A percentile compares a stretch with the other conserved stretches of the same genome.
Evolutionary conservation across 1,140 invertebrate species (phyloP).

Genomic region (Zaprionus lachaisei): DNA sequence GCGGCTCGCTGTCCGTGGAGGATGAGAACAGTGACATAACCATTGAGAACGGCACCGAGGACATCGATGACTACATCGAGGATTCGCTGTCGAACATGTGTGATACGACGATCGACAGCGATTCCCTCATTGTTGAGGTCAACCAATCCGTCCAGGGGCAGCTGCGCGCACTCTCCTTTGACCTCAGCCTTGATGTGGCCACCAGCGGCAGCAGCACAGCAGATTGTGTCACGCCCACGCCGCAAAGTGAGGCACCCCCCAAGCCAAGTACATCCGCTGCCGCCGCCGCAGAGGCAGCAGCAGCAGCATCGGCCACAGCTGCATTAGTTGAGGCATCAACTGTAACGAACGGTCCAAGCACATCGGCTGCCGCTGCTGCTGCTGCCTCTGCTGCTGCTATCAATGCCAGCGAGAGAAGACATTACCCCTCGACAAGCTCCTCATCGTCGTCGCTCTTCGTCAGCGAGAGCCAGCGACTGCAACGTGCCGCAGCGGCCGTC

Average conservation of each 20-base stretch:
- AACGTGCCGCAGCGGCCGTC: slow-evolving; percentile 71
- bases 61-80: slow-evolving; percentile 80
- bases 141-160: slow-evolving; percentile 39
- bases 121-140: slow-evolving; percentile 20
- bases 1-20: slow-evolving; percentile 80
- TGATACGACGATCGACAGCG: slow-evolving; percentile 63
- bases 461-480: slow-evolving; percentile 72
- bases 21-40: slow-evolving; percentile 84
- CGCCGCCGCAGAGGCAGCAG: slow-evolving; percentile 1
- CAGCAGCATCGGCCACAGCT: neutral
- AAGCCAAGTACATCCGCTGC: slow-evolving; percentile 35
- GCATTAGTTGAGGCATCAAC: neutral
- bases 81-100: slow-evolving; percentile 74
- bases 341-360: neutral
- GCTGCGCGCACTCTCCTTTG: slow-evolving; percentile 47
- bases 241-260: slow-evolving; percentile 39
- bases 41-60: slow-evolving; percentile 78
- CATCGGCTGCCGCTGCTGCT: neutral
- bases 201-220: neutral
- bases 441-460: slow-evolving; percentile 47
- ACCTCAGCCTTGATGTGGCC: slow-evolving; percentile 45
- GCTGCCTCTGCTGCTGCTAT: neutral
- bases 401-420: neutral
- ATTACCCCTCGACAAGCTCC: slow-evolving; percentile 35
- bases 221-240: slow-evolving; percentile 51